phyloP scores from a whole-genome alignment of 2,888 invertebrate genomes.

The Thereva nobilitata region DNA sequence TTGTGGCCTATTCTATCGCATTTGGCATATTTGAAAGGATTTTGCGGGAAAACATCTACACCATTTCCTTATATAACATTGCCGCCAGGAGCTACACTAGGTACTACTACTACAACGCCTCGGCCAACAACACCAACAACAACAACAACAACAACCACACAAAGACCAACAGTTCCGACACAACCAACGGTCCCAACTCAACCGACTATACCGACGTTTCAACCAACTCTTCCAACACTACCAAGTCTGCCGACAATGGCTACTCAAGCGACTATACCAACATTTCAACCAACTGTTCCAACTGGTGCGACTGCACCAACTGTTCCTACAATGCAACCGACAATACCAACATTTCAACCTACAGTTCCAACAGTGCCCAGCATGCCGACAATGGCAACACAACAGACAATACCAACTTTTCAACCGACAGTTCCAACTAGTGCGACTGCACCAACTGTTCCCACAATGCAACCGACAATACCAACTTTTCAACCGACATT shows the following conservation, averaged over 20 bases:
- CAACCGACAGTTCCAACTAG: conserved; percentile 42
- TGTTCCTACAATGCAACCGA: conserved; percentile 14
- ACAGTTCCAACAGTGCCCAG: conserved; percentile 12
- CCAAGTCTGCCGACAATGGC: too few relatives aligned
- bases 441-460: conserved; percentile 14
- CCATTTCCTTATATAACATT: conserved; percentile 51
- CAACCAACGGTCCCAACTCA: conserved; percentile 40
- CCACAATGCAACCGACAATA: conserved; percentile 43
- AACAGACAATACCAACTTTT: conserved; percentile 45
- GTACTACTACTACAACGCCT: conserved; percentile 37
- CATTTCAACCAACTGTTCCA: not conserved
- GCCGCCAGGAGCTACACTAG: conserved; percentile 47
- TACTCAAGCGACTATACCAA: too few relatives aligned
- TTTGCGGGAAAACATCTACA: conserved; percentile 51
- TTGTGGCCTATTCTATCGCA: conserved; percentile 56
- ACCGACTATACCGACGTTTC: conserved; percentile 38
- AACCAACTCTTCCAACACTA: conserved; percentile 33
- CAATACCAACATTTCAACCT: conserved; percentile 18
- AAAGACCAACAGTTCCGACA: conserved; percentile 35
- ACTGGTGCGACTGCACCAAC: too few relatives aligned
- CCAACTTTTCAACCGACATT: conserved; percentile 45
- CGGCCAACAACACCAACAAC: conserved; percentile 29
- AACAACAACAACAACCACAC: conserved; percentile 37
- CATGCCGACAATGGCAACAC: conserved; percentile 22
- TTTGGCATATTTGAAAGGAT: conserved; percentile 55